These are phyloP conservation scores for Cerceris rybyensis DNA, from an alignment of 2,888 invertebrate species.

Conservation along the genomic window DNA sequence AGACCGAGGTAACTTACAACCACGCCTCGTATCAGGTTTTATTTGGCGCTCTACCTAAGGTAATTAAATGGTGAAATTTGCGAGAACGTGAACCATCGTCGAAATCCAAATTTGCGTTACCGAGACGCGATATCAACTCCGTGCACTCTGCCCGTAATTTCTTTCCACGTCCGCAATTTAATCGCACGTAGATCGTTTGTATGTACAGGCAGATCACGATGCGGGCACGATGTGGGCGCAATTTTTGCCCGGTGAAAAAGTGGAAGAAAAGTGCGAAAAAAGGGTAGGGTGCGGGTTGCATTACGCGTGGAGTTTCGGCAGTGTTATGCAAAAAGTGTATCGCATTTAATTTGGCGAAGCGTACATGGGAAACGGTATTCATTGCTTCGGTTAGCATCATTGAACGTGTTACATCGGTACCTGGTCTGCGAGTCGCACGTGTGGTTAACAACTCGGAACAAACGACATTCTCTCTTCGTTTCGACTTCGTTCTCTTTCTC, in stretches of 20 bases:
- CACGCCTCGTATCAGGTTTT: conserved; percentile 29
- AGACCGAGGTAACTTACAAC: conserved; percentile 20
- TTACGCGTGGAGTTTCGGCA: conserved; percentile 24
- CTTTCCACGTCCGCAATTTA: not conserved
- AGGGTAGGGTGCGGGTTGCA: conserved; percentile 15
- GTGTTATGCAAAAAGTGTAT: conserved; percentile 46
- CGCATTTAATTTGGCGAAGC: conserved; percentile 60
- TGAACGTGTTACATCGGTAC: conserved; percentile 50
- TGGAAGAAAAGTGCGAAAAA: not conserved
- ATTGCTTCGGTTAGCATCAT: conserved; percentile 55
- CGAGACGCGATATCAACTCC: not conserved
- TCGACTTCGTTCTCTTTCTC: not conserved
- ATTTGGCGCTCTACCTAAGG: conserved; percentile 18
- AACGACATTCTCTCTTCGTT: conserved; percentile 27
- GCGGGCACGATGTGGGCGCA: not conserved
- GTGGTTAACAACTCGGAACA: conserved; percentile 60
- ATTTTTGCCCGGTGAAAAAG: conserved; percentile 8
- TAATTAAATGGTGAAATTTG: conserved; percentile 31
- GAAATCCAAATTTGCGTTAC: conserved; percentile 10
- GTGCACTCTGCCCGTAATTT: conserved; percentile 2
- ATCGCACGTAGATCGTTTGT: not conserved
- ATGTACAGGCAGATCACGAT: not conserved
- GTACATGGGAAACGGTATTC: conserved; percentile 47
- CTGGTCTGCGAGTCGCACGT: conserved; percentile 29
- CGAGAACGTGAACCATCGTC: not conserved